Conservation (phyloP, 2,888 invertebrate genomes). For the Torymus tubicola region DNA sequence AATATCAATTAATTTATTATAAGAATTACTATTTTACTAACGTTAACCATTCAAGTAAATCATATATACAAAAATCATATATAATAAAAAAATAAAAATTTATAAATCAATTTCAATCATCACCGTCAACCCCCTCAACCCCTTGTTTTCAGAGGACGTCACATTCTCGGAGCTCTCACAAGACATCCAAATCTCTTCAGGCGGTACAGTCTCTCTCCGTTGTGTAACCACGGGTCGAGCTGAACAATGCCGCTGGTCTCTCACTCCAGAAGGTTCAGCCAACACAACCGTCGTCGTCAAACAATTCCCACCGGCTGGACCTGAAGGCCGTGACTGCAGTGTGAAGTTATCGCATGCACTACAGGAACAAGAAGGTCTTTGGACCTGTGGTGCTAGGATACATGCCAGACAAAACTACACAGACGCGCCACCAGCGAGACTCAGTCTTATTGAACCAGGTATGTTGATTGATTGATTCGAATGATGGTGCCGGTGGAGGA, state of each 20-base stretch:
- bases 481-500: too few relatives aligned
- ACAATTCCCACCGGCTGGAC: slow-evolving; percentile 71
- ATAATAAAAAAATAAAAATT: too few relatives aligned
- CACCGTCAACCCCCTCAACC: background rate
- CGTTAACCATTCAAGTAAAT: too few relatives aligned
- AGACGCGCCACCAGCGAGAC: slow-evolving; percentile 72
- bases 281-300: slow-evolving; percentile 73
- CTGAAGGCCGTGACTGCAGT: slow-evolving; percentile 73
- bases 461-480: too few relatives aligned
- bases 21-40: too few relatives aligned
- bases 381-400: slow-evolving; percentile 73
- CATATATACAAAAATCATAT: background rate
- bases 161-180: slow-evolving; percentile 73
- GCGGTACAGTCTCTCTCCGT: slow-evolving; percentile 70
- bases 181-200: slow-evolving; percentile 73
- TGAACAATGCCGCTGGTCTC: slow-evolving; percentile 74
- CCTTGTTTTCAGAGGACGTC: slow-evolving; percentile 68
- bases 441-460: slow-evolving; percentile 75
- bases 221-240: slow-evolving; percentile 72
- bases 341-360: slow-evolving; percentile 71
- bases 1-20: too few relatives aligned
- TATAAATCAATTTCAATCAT: too few relatives aligned
- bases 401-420: slow-evolving; percentile 71
- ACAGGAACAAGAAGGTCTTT: slow-evolving; percentile 73
- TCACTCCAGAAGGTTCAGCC: slow-evolving; percentile 69